Base-by-base conservation (phyloP, 2,797 vertebrate genomes). In the Neosilurus mollespiculum region DNA sequence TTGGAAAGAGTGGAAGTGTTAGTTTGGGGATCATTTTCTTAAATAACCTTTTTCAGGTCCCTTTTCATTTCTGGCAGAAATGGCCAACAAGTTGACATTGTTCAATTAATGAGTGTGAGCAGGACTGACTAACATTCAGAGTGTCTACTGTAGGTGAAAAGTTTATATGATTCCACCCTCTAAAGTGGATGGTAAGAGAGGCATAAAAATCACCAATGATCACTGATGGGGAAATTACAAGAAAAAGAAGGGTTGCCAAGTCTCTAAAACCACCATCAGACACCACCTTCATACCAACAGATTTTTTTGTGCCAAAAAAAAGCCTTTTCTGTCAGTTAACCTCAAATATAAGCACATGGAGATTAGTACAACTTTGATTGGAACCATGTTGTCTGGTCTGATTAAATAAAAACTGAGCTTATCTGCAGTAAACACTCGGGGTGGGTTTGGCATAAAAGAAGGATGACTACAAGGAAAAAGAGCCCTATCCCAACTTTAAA, bases 41-140 rank as follows among this genome's bases (percentile, higher is more conserved):
- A 83, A 83, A 62, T 75, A 53, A 81, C 78, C 43, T 43, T 43
- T 43, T 43, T 8, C 43, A 43, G 43, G 54, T 79, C 69, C 14
- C 51, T 71, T 77, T 78, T 64, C 43, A 26, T 66, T 66, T 65
- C 30, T 78, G 73, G 71, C 65, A 77, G 58, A 51, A 81, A 75
- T 58, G 9, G 54, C 73, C 73, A 59, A 20, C 10, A 59, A 72
- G 56, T 14, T 20, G 81, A 65, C 66, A 64, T 54, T 64, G 73
- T 62, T 79, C 84, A 85, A 85, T 87, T 83, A 85, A 66, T 83
- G 73, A 79, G 62, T n/a, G 15, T 49, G 72, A 67, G 62, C n/a
- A 75, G 59, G 30, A 76, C 80, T 61, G 70, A 16, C 53, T 30
- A 26, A 0, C 4, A 67, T 77, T 71, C 58, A 61, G 54, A 73